These are phyloP conservation scores for Phalera bucephala DNA, from an alignment of 2,888 invertebrate genomes.

Conservation along the genomic window DNA sequence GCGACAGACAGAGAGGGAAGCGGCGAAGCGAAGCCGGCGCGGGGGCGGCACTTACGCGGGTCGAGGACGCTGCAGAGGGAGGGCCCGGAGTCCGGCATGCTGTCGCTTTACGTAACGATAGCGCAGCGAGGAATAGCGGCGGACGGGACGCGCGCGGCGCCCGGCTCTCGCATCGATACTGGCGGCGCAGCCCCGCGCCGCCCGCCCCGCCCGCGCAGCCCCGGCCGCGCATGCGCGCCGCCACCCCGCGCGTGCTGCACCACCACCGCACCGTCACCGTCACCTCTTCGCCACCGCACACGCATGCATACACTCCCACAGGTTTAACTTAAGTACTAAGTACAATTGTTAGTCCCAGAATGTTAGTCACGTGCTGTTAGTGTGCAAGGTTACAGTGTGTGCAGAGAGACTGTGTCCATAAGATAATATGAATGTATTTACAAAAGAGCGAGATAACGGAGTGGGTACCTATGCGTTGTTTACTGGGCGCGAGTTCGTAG, in stretches of 20 bases:
- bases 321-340: no score
- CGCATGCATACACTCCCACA: conserved; percentile 11
- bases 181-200: conserved; percentile 62
- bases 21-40: conserved; percentile 58
- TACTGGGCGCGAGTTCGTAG: conserved; percentile 10
- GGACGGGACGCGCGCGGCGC: conserved; percentile 77
- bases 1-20: conserved; percentile 67
- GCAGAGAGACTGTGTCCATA: conserved; percentile 9
- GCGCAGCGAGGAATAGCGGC: conserved; percentile 53
- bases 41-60: conserved; percentile 68
- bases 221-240: conserved; percentile 7
- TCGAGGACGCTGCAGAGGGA: conserved; percentile 77
- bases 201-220: conserved; percentile 32
- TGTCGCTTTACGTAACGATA: conserved; percentile 76
- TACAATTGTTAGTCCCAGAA: conserved; percentile 12
- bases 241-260: conserved; percentile 3
- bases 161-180: conserved; percentile 83
- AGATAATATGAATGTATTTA: conserved; percentile 7
- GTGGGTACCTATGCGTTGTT: conserved; percentile 18
- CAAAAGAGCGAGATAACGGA: conserved; percentile 16
- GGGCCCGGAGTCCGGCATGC: conserved; percentile 74
- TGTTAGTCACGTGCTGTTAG: conserved; percentile 24
- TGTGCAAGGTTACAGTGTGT: conserved; percentile 4
- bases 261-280: conserved; percentile 23
- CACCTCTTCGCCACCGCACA: conserved; percentile 9